A percentile compares a stretch with the other conserved stretches of the same genome.
These are phyloP conservation scores for Siniperca chuatsi DNA, from an alignment of 2,113 vertebrate species.

Conservation along the genomic window DNA sequence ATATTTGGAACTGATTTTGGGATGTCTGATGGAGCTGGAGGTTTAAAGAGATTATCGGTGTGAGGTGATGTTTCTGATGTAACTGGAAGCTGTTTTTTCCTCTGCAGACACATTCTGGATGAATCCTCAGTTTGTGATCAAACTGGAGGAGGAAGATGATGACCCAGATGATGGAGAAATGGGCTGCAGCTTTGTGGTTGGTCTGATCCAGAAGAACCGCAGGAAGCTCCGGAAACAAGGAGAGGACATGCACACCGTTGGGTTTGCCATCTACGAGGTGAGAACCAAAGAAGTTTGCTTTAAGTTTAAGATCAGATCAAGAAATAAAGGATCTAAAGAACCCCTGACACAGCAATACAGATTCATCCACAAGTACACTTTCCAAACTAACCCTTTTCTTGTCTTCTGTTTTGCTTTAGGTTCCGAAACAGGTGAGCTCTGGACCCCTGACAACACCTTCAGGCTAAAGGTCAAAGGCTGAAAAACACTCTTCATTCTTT, in stretches of 20 bases:
- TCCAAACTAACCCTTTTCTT: not conserved
- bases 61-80: not conserved
- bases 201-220: conserved; percentile 97
- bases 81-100: not conserved
- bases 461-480: conserved; percentile 15
- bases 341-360: not conserved
- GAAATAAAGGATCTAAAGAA: not conserved
- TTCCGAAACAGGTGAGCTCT: conserved; percentile 81
- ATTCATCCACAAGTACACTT: not conserved
- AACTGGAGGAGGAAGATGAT: conserved; percentile 92
- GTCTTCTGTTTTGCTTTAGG: conserved; percentile 58
- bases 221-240: conserved; percentile 89
- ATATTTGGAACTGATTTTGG: not conserved
- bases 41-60: not conserved
- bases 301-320: not conserved
- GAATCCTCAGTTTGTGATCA: conserved; percentile 93
- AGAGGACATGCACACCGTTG: conserved; percentile 95
- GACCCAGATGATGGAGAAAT: conserved; percentile 88
- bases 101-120: conserved; percentile 93
- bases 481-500: not conserved
- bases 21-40: not conserved
- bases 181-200: conserved; percentile 93
- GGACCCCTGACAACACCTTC: not conserved
- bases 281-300: conserved; percentile 1
- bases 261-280: conserved; percentile 96